Base-by-base conservation (phyloP, 1,140 invertebrate genomes). In the Nixonia krombeini region DNA sequence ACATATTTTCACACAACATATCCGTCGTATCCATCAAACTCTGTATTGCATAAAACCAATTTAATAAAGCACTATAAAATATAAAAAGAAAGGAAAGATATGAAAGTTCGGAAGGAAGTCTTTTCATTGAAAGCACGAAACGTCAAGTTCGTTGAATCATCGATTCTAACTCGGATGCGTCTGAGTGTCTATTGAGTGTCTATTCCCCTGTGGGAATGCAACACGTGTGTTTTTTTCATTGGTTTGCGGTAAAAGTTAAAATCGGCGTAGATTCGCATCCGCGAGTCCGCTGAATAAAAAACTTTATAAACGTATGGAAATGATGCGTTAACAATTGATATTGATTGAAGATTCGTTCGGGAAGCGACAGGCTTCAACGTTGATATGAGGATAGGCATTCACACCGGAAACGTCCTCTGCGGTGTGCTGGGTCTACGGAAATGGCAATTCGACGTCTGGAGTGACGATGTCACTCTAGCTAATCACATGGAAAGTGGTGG, bases 381-480 rank as follows among this genome's bases (percentile, higher is more conserved):
- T 17, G 95, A 97, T 84, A 97, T 98, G 96, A 86, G 96, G 63
- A 96, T 98, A 63, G 96, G 96, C 6, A 96, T 97, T 65, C 95
- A 97, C 83, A 96, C 96, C 3, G 93, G 93, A 56, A 94, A 94
- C 75, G 96, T 99, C 13, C 86, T 99, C 4, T 98, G 96, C 75
- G 97, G 97, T 2, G 94, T 99, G n/a, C 87, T 99, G 37, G 97
- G 97, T 1, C 86, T 98, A 4, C 87, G 94, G 42, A 99, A 99
- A 86, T 99, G 96, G 96, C 96, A 99, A 88, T 99, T 96, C 84
- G 97, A 99, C 85, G 95, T 99, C 26, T 99, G 96, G 96, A 97
- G 95, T 70, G 94, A 97, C 86, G 97, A 99, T 84, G 97, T 98
- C 74, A 97, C 95, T 12, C 87, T 98, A 3, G 97, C 97, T 40